Evolutionary conservation across 2,888 invertebrate genomes (phyloP).

Genomic region (Pristionchus fissidentatus): DNA sequence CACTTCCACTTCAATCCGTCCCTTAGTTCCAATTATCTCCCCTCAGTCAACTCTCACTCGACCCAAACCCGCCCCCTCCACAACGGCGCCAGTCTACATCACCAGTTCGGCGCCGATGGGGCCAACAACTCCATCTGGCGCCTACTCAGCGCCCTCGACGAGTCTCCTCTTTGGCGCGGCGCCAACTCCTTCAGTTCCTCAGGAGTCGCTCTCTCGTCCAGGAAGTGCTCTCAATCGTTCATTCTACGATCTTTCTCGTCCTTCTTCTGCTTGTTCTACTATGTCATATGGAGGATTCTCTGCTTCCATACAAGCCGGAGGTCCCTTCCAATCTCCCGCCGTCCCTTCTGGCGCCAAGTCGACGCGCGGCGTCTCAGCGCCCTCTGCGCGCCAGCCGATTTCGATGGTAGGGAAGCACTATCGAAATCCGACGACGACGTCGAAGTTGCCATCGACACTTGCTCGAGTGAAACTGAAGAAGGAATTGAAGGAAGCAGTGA

Average conservation of each 20-base stretch:
- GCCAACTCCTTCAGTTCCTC: neutral
- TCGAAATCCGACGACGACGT: constrained; percentile 47
- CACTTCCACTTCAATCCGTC: constrained; percentile 44
- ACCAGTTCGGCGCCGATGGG: constrained; percentile 15
- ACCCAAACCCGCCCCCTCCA: neutral
- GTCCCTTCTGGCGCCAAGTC: neutral
- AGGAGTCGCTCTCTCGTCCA: neutral
- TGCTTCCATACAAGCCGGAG: constrained; percentile 1
- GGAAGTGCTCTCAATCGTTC: neutral
- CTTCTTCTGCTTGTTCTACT: constrained; percentile 37
- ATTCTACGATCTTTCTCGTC: constrained; percentile 38
- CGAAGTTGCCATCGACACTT: constrained; percentile 65
- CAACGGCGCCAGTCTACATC: constrained; percentile 50
- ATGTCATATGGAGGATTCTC: neutral
- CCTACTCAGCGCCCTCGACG: neutral
- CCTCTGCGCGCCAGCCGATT: constrained; percentile 46
- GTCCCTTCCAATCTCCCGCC: constrained; percentile 23
- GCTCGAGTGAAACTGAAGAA: constrained; percentile 77
- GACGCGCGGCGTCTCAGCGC: neutral
- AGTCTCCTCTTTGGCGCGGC: neutral
- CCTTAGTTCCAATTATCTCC: constrained; percentile 36
- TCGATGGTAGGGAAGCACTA: constrained; percentile 35
- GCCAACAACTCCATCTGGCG: neutral
- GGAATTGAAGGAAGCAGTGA: constrained; percentile 78
- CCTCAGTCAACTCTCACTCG: constrained; percentile 49